These are phyloP conservation scores for Lasioglossum calceatum DNA, from an alignment of 2,888 invertebrate species.

Conservation along the genomic window DNA sequence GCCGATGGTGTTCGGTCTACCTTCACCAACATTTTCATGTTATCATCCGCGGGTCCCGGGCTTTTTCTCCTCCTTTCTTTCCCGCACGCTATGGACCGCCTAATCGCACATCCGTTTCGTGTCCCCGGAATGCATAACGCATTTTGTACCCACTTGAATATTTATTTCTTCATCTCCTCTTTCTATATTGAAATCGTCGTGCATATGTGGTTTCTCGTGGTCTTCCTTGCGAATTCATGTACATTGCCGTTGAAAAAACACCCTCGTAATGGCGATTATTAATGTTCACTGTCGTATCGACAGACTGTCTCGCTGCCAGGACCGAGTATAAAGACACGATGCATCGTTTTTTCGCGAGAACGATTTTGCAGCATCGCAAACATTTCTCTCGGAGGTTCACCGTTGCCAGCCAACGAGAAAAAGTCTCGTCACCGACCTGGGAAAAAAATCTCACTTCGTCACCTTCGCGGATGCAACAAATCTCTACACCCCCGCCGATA, in stretches of 20 bases:
- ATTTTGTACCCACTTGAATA: background rate
- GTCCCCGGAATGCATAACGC: background rate
- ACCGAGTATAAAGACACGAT: background rate
- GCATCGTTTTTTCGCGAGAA: background rate
- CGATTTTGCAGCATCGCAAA: background rate
- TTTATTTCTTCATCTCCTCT: too few relatives aligned
- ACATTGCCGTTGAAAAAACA: background rate
- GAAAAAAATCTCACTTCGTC: background rate
- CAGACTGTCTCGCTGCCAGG: background rate
- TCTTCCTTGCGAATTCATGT: background rate
- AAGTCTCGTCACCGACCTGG: background rate
- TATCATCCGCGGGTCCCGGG: constrained; percentile 18
- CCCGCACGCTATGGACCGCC: background rate
- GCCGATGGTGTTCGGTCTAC: constrained; percentile 7
- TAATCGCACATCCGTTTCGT: background rate
- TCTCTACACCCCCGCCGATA: background rate
- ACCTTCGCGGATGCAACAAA: constrained; percentile 1
- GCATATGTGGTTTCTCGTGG: background rate
- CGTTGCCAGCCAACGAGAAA: background rate
- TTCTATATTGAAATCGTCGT: background rate
- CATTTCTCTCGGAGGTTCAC: background rate
- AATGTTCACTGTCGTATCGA: background rate
- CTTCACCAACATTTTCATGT: constrained; percentile 23
- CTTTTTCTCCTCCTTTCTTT: background rate
- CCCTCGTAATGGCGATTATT: background rate